Conservation (phyloP, 2,888 invertebrate genomes). For the Pheosia gnoma region DNA sequence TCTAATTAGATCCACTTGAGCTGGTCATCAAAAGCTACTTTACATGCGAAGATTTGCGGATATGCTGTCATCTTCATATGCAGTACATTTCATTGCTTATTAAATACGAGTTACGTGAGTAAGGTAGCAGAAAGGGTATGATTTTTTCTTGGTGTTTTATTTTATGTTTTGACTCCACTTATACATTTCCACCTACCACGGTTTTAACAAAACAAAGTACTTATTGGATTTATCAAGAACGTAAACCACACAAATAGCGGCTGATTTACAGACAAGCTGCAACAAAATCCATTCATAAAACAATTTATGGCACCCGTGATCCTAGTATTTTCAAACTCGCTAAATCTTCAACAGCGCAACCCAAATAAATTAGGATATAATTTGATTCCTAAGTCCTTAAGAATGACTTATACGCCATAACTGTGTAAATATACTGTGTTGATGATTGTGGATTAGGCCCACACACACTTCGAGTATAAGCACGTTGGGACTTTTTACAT, state of each 20-base stretch:
- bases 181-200: neutral
- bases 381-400: neutral
- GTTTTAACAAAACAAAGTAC: neutral
- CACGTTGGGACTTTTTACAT: too few species aligned
- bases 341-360: neutral
- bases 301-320: constrained; percentile 1
- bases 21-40: constrained; percentile 34
- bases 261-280: neutral
- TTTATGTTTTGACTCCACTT: neutral
- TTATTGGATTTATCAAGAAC: constrained; percentile 1
- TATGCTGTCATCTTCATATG: neutral
- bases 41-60: constrained; percentile 15
- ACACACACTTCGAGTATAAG: constrained; percentile 7
- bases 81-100: too few species aligned
- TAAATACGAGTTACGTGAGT: too few species aligned
- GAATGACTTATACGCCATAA: neutral
- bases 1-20: constrained; percentile 61
- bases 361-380: constrained; percentile 3
- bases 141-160: too few species aligned
- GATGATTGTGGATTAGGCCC: constrained; percentile 9
- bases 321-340: neutral
- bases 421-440: constrained; percentile 1
- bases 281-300: neutral
- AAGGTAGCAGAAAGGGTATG: too few species aligned
- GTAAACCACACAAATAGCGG: neutral